Percentiles rank a stretch among this genome's conserved stretches.
Conservation (phyloP, 2,113 vertebrate species). For the Rhea americana region DNA sequence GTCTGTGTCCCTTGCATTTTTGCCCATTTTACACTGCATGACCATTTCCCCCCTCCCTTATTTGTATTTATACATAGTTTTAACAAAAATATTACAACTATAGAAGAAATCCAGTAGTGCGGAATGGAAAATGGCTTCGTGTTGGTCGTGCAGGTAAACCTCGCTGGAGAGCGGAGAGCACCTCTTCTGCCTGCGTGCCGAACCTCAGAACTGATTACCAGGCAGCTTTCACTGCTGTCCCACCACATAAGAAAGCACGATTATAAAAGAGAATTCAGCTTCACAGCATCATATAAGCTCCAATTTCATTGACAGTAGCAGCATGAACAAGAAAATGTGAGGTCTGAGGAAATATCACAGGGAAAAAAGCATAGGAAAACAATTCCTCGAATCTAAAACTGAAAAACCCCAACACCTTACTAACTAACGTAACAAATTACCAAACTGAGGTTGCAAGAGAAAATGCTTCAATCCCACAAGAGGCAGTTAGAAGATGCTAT, state of each 20-base stretch:
- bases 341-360: neutral
- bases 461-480: slow-evolving; percentile 44
- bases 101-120: neutral
- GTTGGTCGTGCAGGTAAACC: slow-evolving; percentile 6
- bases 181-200: neutral
- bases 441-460: neutral
- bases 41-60: neutral
- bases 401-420: neutral
- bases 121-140: neutral
- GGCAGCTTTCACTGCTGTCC: neutral
- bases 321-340: neutral
- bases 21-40: neutral
- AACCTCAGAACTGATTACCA: slow-evolving; percentile 15
- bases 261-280: slow-evolving; percentile 29
- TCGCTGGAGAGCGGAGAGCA: slow-evolving; percentile 16
- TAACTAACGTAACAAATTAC: neutral
- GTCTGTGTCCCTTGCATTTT: neutral
- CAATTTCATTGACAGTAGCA: slow-evolving; percentile 21
- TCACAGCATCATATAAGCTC: neutral
- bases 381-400: slow-evolving; percentile 7
- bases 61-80: neutral
- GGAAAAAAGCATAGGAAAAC: neutral
- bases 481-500: slow-evolving; percentile 62
- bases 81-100: neutral
- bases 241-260: neutral